Base-by-base conservation (phyloP, 2,797 vertebrate genomes). In the Squalus acanthias region DNA sequence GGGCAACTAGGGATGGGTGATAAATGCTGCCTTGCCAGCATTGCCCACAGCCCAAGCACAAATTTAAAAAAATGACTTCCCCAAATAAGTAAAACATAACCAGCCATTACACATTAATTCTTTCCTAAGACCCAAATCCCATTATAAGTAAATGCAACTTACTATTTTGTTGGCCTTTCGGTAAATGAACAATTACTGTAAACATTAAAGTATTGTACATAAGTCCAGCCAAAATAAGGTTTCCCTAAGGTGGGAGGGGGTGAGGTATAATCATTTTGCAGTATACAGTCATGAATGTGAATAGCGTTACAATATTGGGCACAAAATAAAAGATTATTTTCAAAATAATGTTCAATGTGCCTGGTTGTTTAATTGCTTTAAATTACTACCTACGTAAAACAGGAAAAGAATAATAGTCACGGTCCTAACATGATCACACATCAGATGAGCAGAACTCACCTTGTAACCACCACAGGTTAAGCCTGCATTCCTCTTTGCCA, bases 381-480 rank as follows among this genome's bases (percentile, higher is more conserved):
- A 95, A 72, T 50, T 70, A 33, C 53, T 50, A 88, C 85, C 46
- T 74, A 50, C 1, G 6, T 85, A 69, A 46, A 69, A 72, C 24
- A 95, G 50, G 94, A 57, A 95, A 76, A n/a, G 4, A 29, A 74
- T 29, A 74, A 72, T 0, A 33, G 20, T 8, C 5, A 53, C 50
- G 3, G 50, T 60, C 29, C 70, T 7, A 8, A n/a, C 33, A 4
- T 29, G 70, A 8, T 74, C 70, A 53, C 1, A 33, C 50, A 57
- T 70, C 22, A 72, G 70, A 63, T 17, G 0, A 50, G 22, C 0
- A 57, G 12, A 93, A 97, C 97, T 5, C 96, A 99, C 99, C 99
- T 99, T 99, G 97, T 99, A 99, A 92, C 99, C 99, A 12, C 99
- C 99, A 70, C 99, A 99, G 69, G 99, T 99, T 82, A 99, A 98